These are phyloP conservation scores for Malurus leucopterus DNA, from an alignment of 2,797 vertebrate species.

Conservation along the genomic window DNA sequence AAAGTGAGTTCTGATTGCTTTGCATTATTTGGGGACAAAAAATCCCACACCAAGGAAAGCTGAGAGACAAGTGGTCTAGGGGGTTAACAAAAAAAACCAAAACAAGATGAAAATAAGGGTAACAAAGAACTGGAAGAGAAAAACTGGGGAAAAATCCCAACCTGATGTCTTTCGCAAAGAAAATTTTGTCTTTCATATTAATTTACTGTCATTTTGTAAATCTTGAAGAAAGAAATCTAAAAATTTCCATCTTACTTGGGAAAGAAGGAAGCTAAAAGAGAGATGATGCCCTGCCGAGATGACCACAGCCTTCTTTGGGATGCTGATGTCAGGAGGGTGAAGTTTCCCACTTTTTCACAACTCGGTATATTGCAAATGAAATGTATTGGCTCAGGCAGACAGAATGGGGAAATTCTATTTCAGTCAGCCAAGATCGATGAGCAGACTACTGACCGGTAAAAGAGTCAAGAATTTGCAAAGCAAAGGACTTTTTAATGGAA, in stretches of 20 bases:
- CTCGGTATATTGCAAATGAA: background rate
- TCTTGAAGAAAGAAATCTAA: background rate
- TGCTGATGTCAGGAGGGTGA: background rate
- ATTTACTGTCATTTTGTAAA: background rate
- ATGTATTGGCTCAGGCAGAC: background rate
- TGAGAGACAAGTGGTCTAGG: background rate
- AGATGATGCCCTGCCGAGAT: background rate
- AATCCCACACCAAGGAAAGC: background rate
- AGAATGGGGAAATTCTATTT: background rate
- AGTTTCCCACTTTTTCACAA: background rate
- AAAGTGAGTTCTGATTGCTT: background rate
- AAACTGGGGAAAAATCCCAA: background rate
- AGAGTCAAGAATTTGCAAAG: slow-evolving; percentile 47
- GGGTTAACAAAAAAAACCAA: background rate
- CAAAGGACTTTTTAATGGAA: slow-evolving; percentile 49
- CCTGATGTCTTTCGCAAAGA: background rate
- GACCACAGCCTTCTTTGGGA: background rate
- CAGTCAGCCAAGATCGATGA: slow-evolving; percentile 25
- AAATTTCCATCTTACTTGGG: background rate
- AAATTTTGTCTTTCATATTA: background rate
- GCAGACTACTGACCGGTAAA: background rate
- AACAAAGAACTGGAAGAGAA: background rate
- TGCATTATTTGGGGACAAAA: background rate
- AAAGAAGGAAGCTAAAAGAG: background rate
- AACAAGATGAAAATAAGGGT: background rate